Base-by-base conservation (phyloP, 2,113 vertebrate species). In the Sylvilagus bachmani region DNA sequence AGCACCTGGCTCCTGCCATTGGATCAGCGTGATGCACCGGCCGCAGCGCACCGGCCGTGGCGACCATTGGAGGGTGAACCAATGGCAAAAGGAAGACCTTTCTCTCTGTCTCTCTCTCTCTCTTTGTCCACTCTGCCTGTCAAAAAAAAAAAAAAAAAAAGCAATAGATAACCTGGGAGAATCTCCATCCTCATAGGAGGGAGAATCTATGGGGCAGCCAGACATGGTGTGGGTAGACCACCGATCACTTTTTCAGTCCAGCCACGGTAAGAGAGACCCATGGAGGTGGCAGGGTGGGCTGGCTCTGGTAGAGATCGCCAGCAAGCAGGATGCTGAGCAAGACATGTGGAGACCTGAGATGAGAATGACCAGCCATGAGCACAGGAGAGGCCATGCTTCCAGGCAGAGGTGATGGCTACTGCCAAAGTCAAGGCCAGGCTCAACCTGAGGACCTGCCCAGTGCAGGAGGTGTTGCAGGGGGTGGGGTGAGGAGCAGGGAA, bases 341-440 rank as follows among this genome's bases (percentile, higher is more conserved):
- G 74, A 89, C 19, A 69, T 24, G 13, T 5, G 10, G 81, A 51
- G 36, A n/a, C 36, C 77, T n/a, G 53, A 69, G 5, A 11, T 53
- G 21, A 73, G 67, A 90, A 36, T 13, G n/a, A 19, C 29, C 33
- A 16, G 10, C 29, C 3, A 0, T 10, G 31, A 70, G 70, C n/a
- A 5, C 0, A 24, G 33, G 55, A 53, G 81, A 74, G 58, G 81
- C 53, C 10, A 24, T 62, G 2, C 0, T 29, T 44, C 2, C 0
- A 2, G 51, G 10, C 61, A 51, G 64, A 78, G 53, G 33, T 24
- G 1, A 6, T 6, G 49, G 49, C 53, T 29, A 3, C 3, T 24
- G 14, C 3, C 29, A 5, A 58, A 27, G 21, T 51, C 22, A 19
- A 58, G 7, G 19, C 14, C 1, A 31, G 55, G 27, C 84, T 55